Evolutionary conservation across 2,888 invertebrate species (phyloP).

Genomic region (Synanthedon tipuliformis): DNA sequence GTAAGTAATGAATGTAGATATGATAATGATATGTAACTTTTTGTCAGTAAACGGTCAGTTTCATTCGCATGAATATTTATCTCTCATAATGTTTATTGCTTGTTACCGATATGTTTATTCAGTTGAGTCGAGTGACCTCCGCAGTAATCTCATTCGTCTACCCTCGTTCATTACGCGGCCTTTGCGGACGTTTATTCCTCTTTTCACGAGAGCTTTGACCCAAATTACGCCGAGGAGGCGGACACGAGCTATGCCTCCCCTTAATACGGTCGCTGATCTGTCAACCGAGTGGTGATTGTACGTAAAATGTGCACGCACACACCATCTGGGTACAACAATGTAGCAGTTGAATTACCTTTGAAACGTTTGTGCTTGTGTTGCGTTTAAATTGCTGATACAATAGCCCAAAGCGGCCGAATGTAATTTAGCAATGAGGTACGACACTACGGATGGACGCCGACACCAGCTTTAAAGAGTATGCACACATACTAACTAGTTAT

Average conservation of each 20-base stretch:
- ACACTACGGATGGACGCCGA: constrained; percentile 4
- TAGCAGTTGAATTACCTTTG: background rate
- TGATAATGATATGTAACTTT: too few species aligned
- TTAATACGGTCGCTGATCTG: background rate
- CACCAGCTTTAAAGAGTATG: constrained; percentile 1
- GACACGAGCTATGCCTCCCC: background rate
- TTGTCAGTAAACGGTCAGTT: too few species aligned
- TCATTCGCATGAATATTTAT: too few species aligned
- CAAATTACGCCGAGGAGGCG: constrained; percentile 19
- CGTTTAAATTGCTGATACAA: constrained; percentile 3
- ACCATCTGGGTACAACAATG: background rate
- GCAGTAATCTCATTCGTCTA: constrained; percentile 11
- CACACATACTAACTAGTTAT: background rate
- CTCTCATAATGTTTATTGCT: background rate
- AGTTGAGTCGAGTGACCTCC: background rate
- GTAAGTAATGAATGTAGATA: too few species aligned
- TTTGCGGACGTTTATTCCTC: constrained; percentile 18
- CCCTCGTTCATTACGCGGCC: constrained; percentile 15
- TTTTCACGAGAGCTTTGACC: constrained; percentile 27
- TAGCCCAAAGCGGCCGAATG: constrained; percentile 9
- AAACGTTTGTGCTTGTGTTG: background rate
- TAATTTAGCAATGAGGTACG: constrained; percentile 8
- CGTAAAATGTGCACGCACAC: background rate
- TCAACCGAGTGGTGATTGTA: background rate
- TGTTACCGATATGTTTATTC: constrained; percentile 2